Evolutionary conservation across 2,888 invertebrate genomes (phyloP), one percentile per base, ranked within the genome.

Genomic region (Drosophila helvetica): DNA sequence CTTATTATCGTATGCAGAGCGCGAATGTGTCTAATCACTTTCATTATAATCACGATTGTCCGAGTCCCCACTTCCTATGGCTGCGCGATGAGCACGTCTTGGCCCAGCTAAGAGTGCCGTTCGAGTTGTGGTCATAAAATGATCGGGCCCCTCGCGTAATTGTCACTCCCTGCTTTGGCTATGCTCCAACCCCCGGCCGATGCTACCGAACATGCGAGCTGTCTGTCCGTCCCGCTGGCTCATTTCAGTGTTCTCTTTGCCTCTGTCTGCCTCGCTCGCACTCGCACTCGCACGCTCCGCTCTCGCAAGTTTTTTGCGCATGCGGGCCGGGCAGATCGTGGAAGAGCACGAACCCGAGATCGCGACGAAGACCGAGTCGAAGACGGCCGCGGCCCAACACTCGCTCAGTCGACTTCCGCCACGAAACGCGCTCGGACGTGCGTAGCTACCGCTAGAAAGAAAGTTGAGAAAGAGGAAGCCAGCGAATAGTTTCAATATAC

Each of bases 381-480:
- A 38, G 38, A 38, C 38, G 9, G 47, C 30, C 33, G 43, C 43
- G 47, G 61, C n/a, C 48, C 63, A 15, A 7, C 68, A 73, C 69
- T 80, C 77, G 85, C 78, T 91, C 83, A 91, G 91, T 91, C 89
- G 80, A 91, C 86, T 91, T 91, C 87, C 85, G 90, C 80, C 86
- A 89, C 89, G 89, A 90, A 88, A 88, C 80, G 88, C 87, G 89
- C 79, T 86, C 88, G 90, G 91, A 89, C 90, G 89, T 85, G 81
- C 69, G 80, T 67, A 71, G 78, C 25, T 9, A n/a, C 33, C 6
- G 47, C n/a, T 27, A 7, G 27, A 19, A 8, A 19, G 7, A 6
- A 25, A 17, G 2, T 30, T 19, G 12, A 30, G 48, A 22, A 25
- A 51, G 62, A 63, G 48, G 30, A 54, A 48, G 22, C 30, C n/a